Percentiles rank a stretch among this genome's conserved stretches.
Evolutionary conservation across 1,140 invertebrate species (phyloP).

Genomic region (Calycopis cecrops): DNA sequence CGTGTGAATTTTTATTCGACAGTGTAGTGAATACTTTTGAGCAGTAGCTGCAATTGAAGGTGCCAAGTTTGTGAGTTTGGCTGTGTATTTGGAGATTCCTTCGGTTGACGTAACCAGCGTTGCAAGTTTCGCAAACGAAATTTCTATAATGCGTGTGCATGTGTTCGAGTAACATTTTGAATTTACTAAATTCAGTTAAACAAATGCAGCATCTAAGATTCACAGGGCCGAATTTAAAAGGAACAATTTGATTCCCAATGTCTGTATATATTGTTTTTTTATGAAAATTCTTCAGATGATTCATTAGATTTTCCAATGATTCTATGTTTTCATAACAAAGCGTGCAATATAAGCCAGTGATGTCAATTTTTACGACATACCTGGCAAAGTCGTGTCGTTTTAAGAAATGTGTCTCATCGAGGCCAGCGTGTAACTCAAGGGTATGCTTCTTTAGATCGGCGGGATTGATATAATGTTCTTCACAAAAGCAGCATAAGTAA

Average conservation of each 20-base stretch:
- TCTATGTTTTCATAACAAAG: conserved; percentile 29
- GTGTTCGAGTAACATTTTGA: conserved; percentile 33
- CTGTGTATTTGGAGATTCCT: conserved; percentile 22
- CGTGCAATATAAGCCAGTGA: conserved; percentile 38
- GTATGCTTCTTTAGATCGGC: conserved; percentile 40
- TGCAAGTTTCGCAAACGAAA: conserved; percentile 30
- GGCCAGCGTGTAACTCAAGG: conserved; percentile 24
- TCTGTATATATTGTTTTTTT: conserved; percentile 22
- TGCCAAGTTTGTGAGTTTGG: conserved; percentile 23
- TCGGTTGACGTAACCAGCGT: conserved; percentile 26
- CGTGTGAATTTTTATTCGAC: conserved; percentile 27
- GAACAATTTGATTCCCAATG: conserved; percentile 28
- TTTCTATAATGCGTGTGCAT: conserved; percentile 34
- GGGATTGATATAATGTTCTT: conserved; percentile 29
- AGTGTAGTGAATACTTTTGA: conserved; percentile 31
- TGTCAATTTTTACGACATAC: conserved; percentile 45
- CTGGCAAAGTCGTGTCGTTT: conserved; percentile 11
- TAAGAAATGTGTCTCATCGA: neutral
- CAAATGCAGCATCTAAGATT: conserved; percentile 28
- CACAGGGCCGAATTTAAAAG: conserved; percentile 29
- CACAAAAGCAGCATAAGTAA: conserved; percentile 42
- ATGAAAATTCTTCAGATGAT: conserved; percentile 32
- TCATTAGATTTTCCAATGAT: conserved; percentile 28
- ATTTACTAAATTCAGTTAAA: conserved; percentile 23
- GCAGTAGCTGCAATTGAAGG: conserved; percentile 30